Evolutionary conservation across 64 coral and sea anemone species (phyloP).

Genomic region (Catalaphyllia jardinei): DNA sequence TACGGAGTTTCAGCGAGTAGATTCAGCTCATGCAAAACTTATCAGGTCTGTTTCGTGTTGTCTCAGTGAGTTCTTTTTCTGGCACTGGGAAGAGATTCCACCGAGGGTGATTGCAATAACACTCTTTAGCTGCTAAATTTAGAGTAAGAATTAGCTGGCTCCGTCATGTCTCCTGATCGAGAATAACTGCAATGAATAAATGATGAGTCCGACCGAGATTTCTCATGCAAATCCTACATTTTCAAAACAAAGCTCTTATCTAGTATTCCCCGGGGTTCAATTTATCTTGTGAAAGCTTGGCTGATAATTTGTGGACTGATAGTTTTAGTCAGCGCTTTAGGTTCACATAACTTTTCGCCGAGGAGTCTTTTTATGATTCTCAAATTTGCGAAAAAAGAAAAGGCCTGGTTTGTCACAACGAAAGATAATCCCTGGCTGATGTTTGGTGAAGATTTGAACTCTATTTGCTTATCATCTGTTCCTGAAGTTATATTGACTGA

Average conservation of each 20-base stretch:
- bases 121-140: neutral
- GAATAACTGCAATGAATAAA: conserved; percentile 24
- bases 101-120: neutral
- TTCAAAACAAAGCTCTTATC: conserved; percentile 18
- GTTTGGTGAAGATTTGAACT: neutral
- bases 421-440: neutral
- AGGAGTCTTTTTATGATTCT: neutral
- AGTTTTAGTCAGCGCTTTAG: neutral
- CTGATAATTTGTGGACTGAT: neutral
- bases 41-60: neutral
- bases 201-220: conserved; percentile 6
- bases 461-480: neutral
- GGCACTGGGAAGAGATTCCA: neutral
- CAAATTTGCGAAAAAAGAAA: neutral
- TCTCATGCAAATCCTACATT: conserved; percentile 4
- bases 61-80: neutral
- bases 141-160: neutral
- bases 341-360: neutral
- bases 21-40: neutral
- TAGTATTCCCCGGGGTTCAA: neutral
- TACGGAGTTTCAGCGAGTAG: no score
- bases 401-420: neutral
- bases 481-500: neutral
- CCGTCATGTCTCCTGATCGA: conserved; percentile 9
- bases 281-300: neutral